Percentiles rank a stretch among this genome's conserved stretches.
These are phyloP conservation scores for Sorex araneus DNA, from an alignment of 2,113 vertebrate genomes.

Conservation along the genomic window DNA sequence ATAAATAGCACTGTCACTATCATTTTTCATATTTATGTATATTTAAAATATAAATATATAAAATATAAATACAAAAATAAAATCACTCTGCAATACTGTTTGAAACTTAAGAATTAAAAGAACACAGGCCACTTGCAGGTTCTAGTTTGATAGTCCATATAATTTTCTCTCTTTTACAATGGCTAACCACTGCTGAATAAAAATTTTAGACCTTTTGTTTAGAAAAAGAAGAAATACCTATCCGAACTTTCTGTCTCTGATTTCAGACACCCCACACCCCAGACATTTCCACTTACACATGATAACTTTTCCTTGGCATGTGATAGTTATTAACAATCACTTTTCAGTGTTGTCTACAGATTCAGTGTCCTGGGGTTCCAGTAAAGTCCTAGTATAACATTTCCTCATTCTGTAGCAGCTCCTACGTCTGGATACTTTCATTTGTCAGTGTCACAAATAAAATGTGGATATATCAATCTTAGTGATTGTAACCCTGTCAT, in stretches of 20 bases:
- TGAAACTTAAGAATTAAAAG: no score
- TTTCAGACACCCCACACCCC: neutral
- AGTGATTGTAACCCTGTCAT: conserved; percentile 37
- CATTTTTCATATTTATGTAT: no score
- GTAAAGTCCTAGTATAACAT: neutral
- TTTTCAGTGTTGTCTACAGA: neutral
- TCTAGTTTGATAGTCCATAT: neutral
- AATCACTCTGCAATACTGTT: no score
- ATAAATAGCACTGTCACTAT: no score
- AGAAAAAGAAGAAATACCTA: conserved; percentile 9
- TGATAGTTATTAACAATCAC: neutral
- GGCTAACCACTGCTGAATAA: neutral
- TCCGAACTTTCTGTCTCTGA: neutral
- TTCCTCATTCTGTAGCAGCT: neutral
- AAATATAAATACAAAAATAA: no score
- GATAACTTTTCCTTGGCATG: neutral
- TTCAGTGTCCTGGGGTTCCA: neutral
- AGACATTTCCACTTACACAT: neutral
- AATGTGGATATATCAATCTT: conserved; percentile 47
- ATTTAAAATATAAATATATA: no score
- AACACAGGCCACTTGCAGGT: neutral
- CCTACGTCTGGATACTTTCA: neutral
- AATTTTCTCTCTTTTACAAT: neutral
- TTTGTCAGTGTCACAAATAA: conserved; percentile 62
- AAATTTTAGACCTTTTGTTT: neutral